A percentile compares a stretch with the other conserved stretches of the same genome.
Conservation (phyloP, 1,140 invertebrate species). For the Drosophila ananassae region DNA sequence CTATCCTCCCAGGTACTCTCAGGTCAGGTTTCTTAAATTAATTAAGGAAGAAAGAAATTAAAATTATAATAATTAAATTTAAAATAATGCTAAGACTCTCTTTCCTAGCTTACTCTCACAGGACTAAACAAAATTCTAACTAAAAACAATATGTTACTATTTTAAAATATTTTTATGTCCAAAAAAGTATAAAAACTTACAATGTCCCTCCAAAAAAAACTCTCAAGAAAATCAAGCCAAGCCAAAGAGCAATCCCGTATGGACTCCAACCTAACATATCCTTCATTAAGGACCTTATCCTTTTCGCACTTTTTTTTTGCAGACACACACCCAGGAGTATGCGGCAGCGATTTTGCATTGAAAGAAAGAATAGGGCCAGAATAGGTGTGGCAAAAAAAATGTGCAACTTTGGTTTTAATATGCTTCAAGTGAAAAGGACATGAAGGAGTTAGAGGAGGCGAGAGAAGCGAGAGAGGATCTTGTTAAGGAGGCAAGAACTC, state of each 20-base stretch:
- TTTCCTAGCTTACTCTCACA: too few species aligned
- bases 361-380: constrained; percentile 23
- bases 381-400: constrained; percentile 10
- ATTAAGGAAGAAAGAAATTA: background rate
- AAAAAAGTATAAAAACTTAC: too few species aligned
- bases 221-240: too few species aligned
- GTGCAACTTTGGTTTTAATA: constrained; percentile 49
- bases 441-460: too few species aligned
- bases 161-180: too few species aligned
- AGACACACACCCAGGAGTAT: background rate
- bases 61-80: background rate
- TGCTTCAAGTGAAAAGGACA: constrained; percentile 33
- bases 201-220: too few species aligned
- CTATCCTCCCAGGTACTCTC: too few species aligned
- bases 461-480: background rate
- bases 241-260: too few species aligned
- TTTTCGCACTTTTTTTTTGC: background rate
- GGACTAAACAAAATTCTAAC: too few species aligned
- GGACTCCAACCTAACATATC: background rate
- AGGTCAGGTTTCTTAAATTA: background rate
- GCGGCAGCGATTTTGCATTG: constrained; percentile 29
- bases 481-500: background rate
- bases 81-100: too few species aligned
- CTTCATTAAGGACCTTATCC: background rate
- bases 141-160: too few species aligned